Evolutionary conservation across 1,140 invertebrate species (phyloP).

Genomic region (Zaprionus ornatus): DNA sequence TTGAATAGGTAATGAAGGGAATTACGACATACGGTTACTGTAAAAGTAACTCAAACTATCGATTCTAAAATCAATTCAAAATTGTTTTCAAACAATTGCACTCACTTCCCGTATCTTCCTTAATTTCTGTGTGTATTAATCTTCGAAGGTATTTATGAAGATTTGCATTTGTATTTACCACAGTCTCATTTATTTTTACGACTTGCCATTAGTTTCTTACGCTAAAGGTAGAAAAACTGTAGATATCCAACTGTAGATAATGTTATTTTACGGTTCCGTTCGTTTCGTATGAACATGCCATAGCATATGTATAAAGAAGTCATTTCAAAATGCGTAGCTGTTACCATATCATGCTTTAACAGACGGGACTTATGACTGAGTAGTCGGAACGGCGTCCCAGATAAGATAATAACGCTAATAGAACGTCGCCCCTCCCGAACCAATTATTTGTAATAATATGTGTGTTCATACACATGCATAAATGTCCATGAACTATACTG

Average conservation of each 20-base stretch:
- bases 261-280: not conserved
- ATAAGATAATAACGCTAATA: conserved; percentile 22
- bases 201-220: not conserved
- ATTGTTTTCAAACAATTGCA: not conserved
- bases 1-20: not conserved
- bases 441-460: conserved; percentile 19
- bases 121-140: not conserved
- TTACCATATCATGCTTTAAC: conserved; percentile 13
- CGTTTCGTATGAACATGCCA: conserved; percentile 5
- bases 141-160: not conserved
- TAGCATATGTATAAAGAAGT: conserved; percentile 1
- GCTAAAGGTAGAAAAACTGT: not conserved
- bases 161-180: not conserved
- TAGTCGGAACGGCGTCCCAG: conserved; percentile 11
- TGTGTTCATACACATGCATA: not conserved
- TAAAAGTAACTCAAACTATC: not conserved
- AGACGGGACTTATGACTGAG: not conserved
- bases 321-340: conserved; percentile 27
- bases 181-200: not conserved
- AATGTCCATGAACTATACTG: not conserved
- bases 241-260: not conserved
- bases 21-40: not conserved
- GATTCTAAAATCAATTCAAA: not conserved
- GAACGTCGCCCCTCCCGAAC: conserved; percentile 5
- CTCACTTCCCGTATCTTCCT: not conserved